Base-by-base conservation (phyloP, 2,797 vertebrate species). In the Platalea minor region DNA sequence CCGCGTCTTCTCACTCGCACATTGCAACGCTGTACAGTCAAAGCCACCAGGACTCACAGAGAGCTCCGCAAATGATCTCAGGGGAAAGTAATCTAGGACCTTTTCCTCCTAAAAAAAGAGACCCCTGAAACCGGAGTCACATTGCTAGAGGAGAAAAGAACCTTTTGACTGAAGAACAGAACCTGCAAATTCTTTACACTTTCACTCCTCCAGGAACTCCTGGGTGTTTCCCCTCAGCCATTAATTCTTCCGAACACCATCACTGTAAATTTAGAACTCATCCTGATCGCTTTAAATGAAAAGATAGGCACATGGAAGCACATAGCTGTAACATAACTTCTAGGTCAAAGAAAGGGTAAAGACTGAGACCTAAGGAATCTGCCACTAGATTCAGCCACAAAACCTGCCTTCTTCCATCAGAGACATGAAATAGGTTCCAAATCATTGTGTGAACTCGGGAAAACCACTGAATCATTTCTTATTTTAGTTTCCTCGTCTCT, bases 381-480 rank as follows among this genome's bases (percentile, higher is more conserved):
- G 43, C 33, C 17, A 8, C 31, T 53, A 80, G 41, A 39, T 81
- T 86, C 64, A 81, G 69, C 23, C 37, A 70, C 46, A 88, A 91
- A 91, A 88, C 25, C 56, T 74, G 63, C 45, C 18, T 68, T 89
- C 50, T 81, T 95, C 28, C 56, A 83, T 14, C 21, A 86, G 31
- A 89, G 53, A 81, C 28, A 43, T n/a, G 68, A 74, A 80, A 64
- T 70, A 60, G 16, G 25, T 88, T 95, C 61, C 56, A 89, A 83
- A 81, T 65, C 19, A 53, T 64, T 93, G 65, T 10, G 14, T 45
- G n/a, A 95, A 72, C 43, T 92, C 2, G 8, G 61, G 76, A 87
- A 94, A 96, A 86, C 13, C 57, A 94, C 19, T 65, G 45, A 92
- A 88, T 88, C 68, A 88, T 85, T 94, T 90, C 48, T 73, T 75